Conservation (phyloP, 2,888 invertebrate genomes). For the Dryobotodes eremita region DNA sequence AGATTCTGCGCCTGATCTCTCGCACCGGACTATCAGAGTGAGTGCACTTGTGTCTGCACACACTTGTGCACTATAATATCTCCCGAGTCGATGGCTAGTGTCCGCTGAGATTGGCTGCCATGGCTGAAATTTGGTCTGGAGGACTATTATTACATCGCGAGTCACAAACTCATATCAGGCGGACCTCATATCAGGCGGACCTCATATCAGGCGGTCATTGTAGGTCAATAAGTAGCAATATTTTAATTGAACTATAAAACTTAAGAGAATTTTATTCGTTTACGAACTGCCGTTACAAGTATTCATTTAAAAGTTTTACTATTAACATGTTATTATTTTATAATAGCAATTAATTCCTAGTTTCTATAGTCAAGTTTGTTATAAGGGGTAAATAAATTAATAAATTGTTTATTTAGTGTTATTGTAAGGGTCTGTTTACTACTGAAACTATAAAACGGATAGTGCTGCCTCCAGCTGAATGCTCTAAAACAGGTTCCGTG, state of each 20-base stretch:
- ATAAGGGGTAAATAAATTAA: slow-evolving; percentile 12
- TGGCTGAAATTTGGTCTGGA: not conserved
- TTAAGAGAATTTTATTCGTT: not conserved
- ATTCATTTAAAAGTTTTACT: slow-evolving; percentile 1
- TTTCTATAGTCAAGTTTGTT: no score
- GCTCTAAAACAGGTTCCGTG: not conserved
- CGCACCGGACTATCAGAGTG: no score
- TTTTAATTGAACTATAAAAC: slow-evolving; percentile 24
- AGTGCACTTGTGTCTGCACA: not conserved
- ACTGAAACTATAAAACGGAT: slow-evolving; percentile 13
- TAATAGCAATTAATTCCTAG: not conserved
- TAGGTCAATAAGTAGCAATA: not conserved
- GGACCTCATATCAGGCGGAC: no score
- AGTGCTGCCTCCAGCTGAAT: not conserved
- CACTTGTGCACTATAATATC: not conserved
- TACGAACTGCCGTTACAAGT: not conserved
- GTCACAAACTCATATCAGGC: no score
- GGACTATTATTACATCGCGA: not conserved
- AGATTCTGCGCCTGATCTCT: no score
- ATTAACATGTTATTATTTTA: slow-evolving; percentile 14
- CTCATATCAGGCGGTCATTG: no score
- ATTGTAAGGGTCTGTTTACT: not conserved
- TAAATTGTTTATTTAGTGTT: not conserved
- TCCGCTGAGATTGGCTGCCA: not conserved
- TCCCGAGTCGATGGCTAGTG: not conserved